A percentile compares a stretch with the other conserved stretches of the same genome.
These are phyloP conservation scores for Tetragonula carbonaria DNA, from an alignment of 2,888 invertebrate species.

Conservation along the genomic window DNA sequence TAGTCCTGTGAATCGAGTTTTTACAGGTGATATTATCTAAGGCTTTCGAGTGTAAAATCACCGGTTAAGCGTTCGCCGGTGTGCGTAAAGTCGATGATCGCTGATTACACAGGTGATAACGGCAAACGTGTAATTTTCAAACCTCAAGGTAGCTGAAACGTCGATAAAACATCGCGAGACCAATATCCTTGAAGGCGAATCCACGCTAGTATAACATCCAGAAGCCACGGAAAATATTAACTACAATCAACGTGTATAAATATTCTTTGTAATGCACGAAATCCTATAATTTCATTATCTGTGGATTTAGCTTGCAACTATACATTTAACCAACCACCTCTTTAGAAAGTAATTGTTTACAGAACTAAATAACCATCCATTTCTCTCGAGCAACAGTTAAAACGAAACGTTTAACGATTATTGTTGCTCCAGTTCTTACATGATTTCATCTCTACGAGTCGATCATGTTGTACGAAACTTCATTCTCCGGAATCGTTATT, in stretches of 20 bases:
- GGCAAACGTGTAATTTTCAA: neutral
- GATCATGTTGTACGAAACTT: neutral
- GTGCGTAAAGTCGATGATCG: constrained; percentile 10
- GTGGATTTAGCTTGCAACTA: neutral
- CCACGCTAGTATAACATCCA: too few relatives aligned
- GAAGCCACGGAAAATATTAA: neutral
- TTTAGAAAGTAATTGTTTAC: neutral
- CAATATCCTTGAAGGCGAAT: neutral
- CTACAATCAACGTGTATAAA: constrained; percentile 3
- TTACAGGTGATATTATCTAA: neutral
- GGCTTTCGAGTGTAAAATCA: constrained; percentile 15
- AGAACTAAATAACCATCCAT: neutral
- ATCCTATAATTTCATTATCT: neutral
- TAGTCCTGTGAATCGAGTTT: neutral
- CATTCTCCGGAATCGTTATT: neutral
- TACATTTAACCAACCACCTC: neutral
- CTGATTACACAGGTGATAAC: constrained; percentile 15
- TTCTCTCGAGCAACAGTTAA: neutral
- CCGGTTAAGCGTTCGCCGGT: constrained; percentile 1
- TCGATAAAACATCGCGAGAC: neutral
- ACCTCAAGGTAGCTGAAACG: neutral
- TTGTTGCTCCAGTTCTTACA: neutral
- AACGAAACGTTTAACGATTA: neutral
- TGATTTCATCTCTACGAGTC: neutral
- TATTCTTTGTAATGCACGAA: neutral